Base-by-base conservation (phyloP, 2,113 vertebrate species). In the Dicrurus megarhynchus region DNA sequence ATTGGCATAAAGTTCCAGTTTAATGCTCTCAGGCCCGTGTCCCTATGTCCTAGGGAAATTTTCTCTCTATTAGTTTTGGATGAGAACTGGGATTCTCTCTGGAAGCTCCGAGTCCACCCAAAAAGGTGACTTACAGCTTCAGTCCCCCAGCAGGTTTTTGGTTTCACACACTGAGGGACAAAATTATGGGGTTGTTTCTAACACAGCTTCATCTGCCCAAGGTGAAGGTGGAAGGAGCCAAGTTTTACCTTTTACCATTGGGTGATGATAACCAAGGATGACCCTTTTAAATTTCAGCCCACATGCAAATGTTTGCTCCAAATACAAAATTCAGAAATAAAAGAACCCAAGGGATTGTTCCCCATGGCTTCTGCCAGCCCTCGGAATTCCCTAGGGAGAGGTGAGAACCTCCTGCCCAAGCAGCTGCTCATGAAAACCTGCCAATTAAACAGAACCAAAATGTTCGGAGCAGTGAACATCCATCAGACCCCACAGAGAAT, bases 111-210 rank as follows among this genome's bases (percentile, higher is more conserved):
- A 91, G 64, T 37, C 74, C 23, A 27, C 46, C 50, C 74, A n/a
- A 30, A 88, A 56, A 87, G 75, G 89, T 93, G 93, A 94, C 93
- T 95, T 94, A 73, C n/a, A 91, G n/a, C 67, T 59, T 33, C 47
- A 33, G 41, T 76, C 37, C n/a, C 81, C 16, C 26, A 44, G 76
- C 39, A 75, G 86, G 33, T 11, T 67, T 70, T 37, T 67, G 35
- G 42, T 63, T 84, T 35, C 52, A 13, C 1, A 2, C 24, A 12
- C 16, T 6, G 41, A 49, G 1, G 1, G 37, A 70, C 3, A 26
- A 75, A 56, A 68, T 60, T 19, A 13, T 53, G 11, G 27, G 28
- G 24, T 6, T 2, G 0, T 42, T 59, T 70, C 75, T 41, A 16
- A 12, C 35, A 6, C 1, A 6, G 53, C 39, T 87, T 67, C 3